A percentile compares a stretch with the other conserved stretches of the same genome.
phyloP scores from a whole-genome alignment of 2,888 invertebrate genomes.

The Boloria selene region DNA sequence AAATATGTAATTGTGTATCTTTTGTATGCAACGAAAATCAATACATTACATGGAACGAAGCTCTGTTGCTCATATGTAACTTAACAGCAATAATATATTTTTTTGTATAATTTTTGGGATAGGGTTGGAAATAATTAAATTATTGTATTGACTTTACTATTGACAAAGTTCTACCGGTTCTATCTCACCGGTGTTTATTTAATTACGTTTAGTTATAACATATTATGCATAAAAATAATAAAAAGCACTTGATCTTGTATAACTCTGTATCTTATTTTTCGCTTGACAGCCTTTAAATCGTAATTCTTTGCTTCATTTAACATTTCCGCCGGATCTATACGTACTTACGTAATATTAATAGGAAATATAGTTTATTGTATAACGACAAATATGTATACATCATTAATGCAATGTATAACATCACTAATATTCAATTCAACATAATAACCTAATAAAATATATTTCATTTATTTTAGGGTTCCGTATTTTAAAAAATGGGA shows the following conservation, averaged over 20 bases:
- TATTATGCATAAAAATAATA: background rate
- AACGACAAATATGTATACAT: conserved; percentile 21
- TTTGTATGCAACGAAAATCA: too few relatives aligned
- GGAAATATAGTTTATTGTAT: conserved; percentile 36
- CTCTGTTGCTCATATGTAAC: too few relatives aligned
- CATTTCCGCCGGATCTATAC: conserved; percentile 32
- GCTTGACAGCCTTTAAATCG: conserved; percentile 34
- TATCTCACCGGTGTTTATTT: background rate
- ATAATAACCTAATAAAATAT: background rate
- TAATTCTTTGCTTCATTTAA: conserved; percentile 28
- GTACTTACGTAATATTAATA: conserved; percentile 31
- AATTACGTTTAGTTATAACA: conserved; percentile 1
- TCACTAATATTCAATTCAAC: background rate
- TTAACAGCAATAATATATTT: too few relatives aligned
- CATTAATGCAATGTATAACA: conserved; percentile 7
- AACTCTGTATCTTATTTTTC: conserved; percentile 34
- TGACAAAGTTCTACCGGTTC: too few relatives aligned
- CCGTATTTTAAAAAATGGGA: too few relatives aligned
- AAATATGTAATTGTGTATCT: too few relatives aligned
- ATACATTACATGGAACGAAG: too few relatives aligned
- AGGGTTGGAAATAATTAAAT: too few relatives aligned
- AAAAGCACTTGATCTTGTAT: conserved; percentile 20
- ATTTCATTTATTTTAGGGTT: too few relatives aligned
- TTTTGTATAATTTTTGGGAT: too few relatives aligned
- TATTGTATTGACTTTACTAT: too few relatives aligned